Evolutionary conservation across 2,797 vertebrate species (phyloP), one percentile per base, ranked within the genome.

Genomic region (Gadopsis marmoratus): DNA sequence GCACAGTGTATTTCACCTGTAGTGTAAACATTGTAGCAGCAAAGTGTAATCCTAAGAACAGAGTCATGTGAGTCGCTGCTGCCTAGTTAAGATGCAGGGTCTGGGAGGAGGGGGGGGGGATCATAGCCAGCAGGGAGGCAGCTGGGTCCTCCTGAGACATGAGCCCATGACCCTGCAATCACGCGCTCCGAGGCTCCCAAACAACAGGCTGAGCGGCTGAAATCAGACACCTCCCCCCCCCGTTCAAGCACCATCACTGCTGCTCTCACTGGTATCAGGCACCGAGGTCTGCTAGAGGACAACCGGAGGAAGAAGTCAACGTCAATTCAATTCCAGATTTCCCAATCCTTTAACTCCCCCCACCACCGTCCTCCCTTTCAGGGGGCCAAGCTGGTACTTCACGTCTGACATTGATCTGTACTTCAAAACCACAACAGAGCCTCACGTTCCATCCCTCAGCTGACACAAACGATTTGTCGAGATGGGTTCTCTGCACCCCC

Each of bases 401-500:
- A 86, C 53, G 78, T 73, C 78, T 90, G 88, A 93, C 91, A 91
- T 90, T 90, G 91, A 93, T 92, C 87, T 76, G 76, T 58, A 81
- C 81, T 89, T 93, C 80, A 86, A 88, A 91, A 92, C 84, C 90
- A 89, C 86, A 92, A 88, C 89, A 90, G 76, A 88, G 89, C 77
- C 83, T 82, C 82, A 77, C 56, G 72, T 86, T 86, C 81, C 78
- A 13, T 85, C 88, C 88, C 89, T 81, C 84, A 85, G 76, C 90
- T 92, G 93, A 94, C 91, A 90, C 89, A 83, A 92, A 81, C 69
- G 45, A 89, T 93, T 94, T 94, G 91, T 90, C 4, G 81, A 87
- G 81, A 86, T 45, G 77, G 82, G 55, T 71, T 72, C 37, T 39
- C 37, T 3, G 35, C 35, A 37, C 59, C 47, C 50, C 8, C 17